Conservation (phyloP, 2,797 vertebrate genomes). For the Poliocrania exsul region DNA sequence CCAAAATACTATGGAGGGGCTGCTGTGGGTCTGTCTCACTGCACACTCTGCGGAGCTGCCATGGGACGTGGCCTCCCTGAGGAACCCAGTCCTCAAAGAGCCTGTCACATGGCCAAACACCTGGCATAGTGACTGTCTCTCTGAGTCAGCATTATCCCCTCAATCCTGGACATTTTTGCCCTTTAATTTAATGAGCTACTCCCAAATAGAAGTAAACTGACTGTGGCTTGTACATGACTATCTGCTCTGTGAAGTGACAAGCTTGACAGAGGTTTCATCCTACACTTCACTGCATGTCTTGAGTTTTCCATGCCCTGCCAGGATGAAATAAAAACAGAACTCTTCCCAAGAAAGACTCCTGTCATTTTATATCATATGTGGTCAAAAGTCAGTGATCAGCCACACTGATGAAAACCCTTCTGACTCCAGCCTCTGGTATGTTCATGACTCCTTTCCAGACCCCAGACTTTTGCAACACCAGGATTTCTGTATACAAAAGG, state of each 20-base stretch:
- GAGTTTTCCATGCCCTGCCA: background rate
- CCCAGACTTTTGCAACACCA: background rate
- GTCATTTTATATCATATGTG: background rate
- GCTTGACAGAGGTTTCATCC: background rate
- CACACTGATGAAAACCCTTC: background rate
- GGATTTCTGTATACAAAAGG: background rate
- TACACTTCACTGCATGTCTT: background rate
- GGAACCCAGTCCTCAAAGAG: background rate
- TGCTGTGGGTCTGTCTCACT: accelerated
- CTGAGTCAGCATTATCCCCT: background rate
- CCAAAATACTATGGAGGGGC: background rate
- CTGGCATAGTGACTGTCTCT: background rate
- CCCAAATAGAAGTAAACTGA: background rate
- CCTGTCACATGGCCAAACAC: accelerated
- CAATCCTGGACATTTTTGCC: background rate
- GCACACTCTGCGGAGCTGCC: background rate
- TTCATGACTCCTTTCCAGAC: background rate
- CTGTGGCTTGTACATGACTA: background rate
- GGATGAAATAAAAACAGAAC: background rate
- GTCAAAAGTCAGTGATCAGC: background rate
- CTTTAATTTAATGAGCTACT: background rate
- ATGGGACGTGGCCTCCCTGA: accelerated
- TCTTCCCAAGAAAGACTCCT: background rate
- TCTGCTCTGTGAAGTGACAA: background rate
- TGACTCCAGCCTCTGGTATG: background rate